Percentiles rank a stretch among this genome's conserved stretches.
Evolutionary conservation across 2,888 invertebrate species (phyloP).

Genomic region (Scelioninae gen. 1): DNA sequence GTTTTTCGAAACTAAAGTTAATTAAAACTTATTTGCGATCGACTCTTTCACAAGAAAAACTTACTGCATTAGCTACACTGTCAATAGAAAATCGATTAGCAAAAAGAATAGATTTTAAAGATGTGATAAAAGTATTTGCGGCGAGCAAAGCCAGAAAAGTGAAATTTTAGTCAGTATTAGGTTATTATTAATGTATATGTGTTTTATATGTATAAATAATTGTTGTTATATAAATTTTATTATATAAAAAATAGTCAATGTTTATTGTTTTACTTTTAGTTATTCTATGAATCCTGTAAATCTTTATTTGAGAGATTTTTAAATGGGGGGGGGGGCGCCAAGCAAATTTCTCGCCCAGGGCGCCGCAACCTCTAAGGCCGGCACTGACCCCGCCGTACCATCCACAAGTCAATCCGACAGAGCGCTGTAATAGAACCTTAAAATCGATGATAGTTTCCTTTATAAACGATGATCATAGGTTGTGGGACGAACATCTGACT

Average conservation of each 20-base stretch:
- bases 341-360: constrained; percentile 7
- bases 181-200: constrained; percentile 1
- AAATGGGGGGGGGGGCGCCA: constrained; percentile 9
- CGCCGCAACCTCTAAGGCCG: not conserved
- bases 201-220: not conserved
- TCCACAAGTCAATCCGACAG: too few species aligned
- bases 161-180: not conserved
- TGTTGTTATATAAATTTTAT: not conserved
- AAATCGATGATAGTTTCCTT: too few species aligned
- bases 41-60: constrained; percentile 54
- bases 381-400: too few species aligned
- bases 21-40: constrained; percentile 69
- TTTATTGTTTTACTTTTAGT: not conserved
- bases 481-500: too few species aligned
- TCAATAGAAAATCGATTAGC: constrained; percentile 30
- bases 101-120: constrained; percentile 29
- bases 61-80: constrained; percentile 14
- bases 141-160: constrained; percentile 26
- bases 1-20: constrained; percentile 70
- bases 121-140: constrained; percentile 20
- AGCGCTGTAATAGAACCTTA: too few species aligned
- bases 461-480: too few species aligned
- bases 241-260: too few species aligned
- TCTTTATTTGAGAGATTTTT: not conserved
- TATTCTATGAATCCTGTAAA: not conserved